phyloP scores from a whole-genome alignment of 2,888 invertebrate genomes.

The Biston stratarius region DNA sequence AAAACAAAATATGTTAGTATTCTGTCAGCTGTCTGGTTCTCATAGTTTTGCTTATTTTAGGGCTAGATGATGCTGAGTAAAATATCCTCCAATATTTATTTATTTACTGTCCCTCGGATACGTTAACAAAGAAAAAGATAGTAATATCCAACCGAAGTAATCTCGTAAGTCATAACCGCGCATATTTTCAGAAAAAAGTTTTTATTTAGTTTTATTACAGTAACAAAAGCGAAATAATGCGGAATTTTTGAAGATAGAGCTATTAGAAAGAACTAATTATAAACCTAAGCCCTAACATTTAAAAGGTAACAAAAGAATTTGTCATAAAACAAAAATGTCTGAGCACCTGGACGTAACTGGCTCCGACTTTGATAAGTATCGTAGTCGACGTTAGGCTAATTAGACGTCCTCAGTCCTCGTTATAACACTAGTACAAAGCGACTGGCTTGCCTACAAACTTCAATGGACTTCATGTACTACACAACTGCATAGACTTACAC shows the following conservation, averaged over 20 bases:
- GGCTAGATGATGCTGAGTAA: too few species aligned
- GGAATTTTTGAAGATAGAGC: background rate
- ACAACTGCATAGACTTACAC: background rate
- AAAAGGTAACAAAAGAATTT: conserved; percentile 2
- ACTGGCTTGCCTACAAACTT: background rate
- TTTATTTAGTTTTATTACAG: too few species aligned
- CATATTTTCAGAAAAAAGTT: too few species aligned
- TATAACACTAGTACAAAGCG: background rate
- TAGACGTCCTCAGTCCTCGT: conserved; percentile 25
- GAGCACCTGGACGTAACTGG: conserved; percentile 19
- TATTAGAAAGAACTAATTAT: background rate
- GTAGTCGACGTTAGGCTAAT: conserved; percentile 33
- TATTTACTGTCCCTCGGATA: too few species aligned
- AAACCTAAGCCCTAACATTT: background rate
- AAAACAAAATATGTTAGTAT: too few species aligned
- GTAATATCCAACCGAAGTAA: too few species aligned
- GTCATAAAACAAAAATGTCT: conserved; percentile 13
- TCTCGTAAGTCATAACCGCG: too few species aligned
- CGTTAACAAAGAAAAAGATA: too few species aligned
- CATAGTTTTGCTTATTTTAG: too few species aligned
- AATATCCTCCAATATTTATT: too few species aligned
- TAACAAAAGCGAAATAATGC: too few species aligned
- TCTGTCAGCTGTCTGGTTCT: too few species aligned
- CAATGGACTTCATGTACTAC: background rate
- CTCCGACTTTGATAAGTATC: conserved; percentile 26